A percentile compares a stretch with the other conserved stretches of the same genome.
phyloP scores from a whole-genome alignment of 2,888 invertebrate species.

The Lydus trimaculatus region DNA sequence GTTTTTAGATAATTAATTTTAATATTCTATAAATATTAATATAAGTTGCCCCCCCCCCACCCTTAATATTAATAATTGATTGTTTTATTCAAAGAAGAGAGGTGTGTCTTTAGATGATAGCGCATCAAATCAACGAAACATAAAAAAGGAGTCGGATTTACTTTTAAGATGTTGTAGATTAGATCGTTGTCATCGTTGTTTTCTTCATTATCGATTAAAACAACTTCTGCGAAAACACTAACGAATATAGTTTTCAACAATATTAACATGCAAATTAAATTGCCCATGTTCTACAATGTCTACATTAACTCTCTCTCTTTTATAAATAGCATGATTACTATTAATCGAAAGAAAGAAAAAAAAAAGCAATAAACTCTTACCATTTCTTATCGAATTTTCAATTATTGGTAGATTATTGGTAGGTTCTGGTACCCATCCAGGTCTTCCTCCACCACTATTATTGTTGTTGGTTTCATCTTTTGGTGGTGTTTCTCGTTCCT shows the following conservation, averaged over 20 bases:
- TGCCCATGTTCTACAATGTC: background rate
- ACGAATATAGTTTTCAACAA: conserved; percentile 22
- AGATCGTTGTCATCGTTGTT: background rate
- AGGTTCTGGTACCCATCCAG: conserved; percentile 49
- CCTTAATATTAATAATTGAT: conserved; percentile 10
- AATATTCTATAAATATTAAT: background rate
- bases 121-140: background rate
- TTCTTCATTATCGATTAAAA: background rate
- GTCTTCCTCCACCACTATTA: conserved; percentile 18
- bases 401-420: conserved; percentile 51
- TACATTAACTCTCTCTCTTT: background rate
- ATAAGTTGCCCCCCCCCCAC: too few relatives aligned
- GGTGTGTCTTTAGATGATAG: conserved; percentile 11
- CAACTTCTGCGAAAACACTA: conserved; percentile 10
- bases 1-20: background rate
- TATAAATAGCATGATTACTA: background rate
- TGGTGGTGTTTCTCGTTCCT: conserved; percentile 50
- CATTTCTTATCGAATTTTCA: conserved; percentile 51
- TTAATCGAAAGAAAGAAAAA: conserved; percentile 10
- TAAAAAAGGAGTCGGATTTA: conserved; percentile 17
- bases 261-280: conserved; percentile 26
- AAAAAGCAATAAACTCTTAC: too few relatives aligned
- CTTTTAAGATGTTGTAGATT: conserved; percentile 16
- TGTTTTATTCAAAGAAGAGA: conserved; percentile 12
- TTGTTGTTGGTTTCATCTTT: conserved; percentile 37